Evolutionary conservation across 2,888 invertebrate species (phyloP).

Genomic region (Idaea dimidiata): DNA sequence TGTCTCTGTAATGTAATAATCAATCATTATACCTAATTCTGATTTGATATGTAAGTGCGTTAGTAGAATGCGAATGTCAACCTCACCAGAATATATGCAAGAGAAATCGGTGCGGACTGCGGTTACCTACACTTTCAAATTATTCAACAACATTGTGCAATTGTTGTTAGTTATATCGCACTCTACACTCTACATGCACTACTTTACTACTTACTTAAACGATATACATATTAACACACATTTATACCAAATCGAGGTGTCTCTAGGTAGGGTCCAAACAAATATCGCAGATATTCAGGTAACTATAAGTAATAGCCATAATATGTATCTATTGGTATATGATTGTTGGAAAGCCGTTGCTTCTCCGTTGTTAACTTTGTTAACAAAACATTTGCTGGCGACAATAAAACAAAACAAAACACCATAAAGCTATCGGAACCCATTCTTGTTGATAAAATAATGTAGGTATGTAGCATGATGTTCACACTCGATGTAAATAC

Average conservation of each 20-base stretch:
- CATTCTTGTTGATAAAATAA: background rate
- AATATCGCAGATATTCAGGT: no score
- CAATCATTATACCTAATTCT: background rate
- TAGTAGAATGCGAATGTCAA: slow-evolving; percentile 11
- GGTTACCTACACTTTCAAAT: slow-evolving; percentile 19
- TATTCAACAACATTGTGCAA: slow-evolving; percentile 23
- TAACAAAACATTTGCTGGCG: background rate
- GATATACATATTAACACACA: background rate
- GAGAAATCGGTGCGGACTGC: slow-evolving; percentile 18
- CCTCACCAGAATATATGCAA: slow-evolving; percentile 14
- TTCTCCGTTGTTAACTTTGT: background rate
- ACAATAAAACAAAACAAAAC: background rate
- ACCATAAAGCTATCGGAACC: background rate
- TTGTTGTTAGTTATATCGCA: background rate
- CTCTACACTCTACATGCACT: background rate
- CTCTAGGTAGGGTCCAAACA: no score
- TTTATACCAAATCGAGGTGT: no score
- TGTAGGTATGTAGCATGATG: background rate
- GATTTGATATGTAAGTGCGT: slow-evolving; percentile 11
- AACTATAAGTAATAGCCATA: no score
- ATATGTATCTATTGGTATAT: no score
- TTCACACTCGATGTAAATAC: no score
- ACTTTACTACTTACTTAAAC: background rate
- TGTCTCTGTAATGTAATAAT: no score
- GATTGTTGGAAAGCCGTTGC: no score